Evolutionary conservation across 2,888 invertebrate genomes (phyloP).

Genomic region (Sabellastarte sp.): DNA sequence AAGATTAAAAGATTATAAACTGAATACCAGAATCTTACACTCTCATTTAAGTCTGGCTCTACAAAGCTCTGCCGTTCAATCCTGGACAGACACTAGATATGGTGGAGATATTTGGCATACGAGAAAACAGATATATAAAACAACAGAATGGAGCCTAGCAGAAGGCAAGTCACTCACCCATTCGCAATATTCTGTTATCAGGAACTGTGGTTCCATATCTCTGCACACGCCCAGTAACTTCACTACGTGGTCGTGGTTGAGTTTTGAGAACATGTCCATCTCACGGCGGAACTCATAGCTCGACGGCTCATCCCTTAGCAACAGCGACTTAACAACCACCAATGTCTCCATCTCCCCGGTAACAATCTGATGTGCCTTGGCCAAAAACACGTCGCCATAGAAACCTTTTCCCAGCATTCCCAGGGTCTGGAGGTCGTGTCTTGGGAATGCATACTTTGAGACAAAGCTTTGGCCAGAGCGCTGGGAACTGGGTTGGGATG

Average conservation of each 20-base stretch:
- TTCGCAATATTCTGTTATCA: conserved; percentile 88
- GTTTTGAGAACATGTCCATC: conserved; percentile 78
- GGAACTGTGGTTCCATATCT: conserved; percentile 76
- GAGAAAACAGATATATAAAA: too few relatives aligned
- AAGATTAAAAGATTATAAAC: too few relatives aligned
- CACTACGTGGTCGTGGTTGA: conserved; percentile 78
- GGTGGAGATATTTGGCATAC: too few relatives aligned
- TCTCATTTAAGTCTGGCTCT: too few relatives aligned
- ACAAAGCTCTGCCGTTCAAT: too few relatives aligned
- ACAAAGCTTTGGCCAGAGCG: conserved; percentile 62
- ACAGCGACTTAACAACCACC: conserved; percentile 56
- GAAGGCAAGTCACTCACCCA: too few relatives aligned
- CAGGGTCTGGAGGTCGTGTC: conserved; percentile 70
- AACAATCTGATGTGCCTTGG: conserved; percentile 65
- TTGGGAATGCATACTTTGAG: conserved; percentile 72
- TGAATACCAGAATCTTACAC: too few relatives aligned
- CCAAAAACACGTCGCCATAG: conserved; percentile 87
- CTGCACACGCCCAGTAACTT: conserved; percentile 77
- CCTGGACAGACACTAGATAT: too few relatives aligned
- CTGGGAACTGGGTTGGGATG: conserved; percentile 59
- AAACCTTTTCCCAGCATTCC: conserved; percentile 73
- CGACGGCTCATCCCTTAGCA: conserved; percentile 47
- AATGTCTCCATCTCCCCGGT: conserved; percentile 49
- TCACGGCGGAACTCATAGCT: conserved; percentile 79
- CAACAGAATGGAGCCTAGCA: too few relatives aligned